phyloP scores from a whole-genome alignment of 2,797 vertebrate species.

The Brotula barbata region DNA sequence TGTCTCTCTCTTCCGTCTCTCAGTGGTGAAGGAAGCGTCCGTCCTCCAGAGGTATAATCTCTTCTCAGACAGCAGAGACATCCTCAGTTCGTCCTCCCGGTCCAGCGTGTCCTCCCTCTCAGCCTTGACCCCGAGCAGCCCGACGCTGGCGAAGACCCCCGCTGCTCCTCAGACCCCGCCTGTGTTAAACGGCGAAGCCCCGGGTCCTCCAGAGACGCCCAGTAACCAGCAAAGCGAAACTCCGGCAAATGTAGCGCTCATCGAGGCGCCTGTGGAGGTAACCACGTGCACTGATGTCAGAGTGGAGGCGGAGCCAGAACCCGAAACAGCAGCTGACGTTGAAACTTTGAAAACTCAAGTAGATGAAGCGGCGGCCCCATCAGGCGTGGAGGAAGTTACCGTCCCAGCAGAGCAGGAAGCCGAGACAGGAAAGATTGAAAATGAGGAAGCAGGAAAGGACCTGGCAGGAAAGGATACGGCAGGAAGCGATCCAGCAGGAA shows the following conservation, averaged over 20 bases:
- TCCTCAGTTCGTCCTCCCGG: conserved; percentile 83
- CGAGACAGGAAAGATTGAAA: too few species aligned
- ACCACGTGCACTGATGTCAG: too few species aligned
- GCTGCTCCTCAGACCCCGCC: conserved; percentile 40
- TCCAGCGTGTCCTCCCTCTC: conserved; percentile 78
- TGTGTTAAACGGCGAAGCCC: conserved; percentile 21
- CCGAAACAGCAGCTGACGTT: background rate
- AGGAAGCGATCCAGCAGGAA: too few species aligned
- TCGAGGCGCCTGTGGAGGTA: conserved; percentile 2
- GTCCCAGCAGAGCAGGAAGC: too few species aligned
- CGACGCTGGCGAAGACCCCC: conserved; percentile 29
- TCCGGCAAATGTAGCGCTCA: rapidly evolving
- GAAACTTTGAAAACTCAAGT: background rate
- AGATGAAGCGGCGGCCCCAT: background rate
- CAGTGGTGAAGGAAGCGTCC: conserved; percentile 91
- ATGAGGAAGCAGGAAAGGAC: too few species aligned
- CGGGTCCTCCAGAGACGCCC: background rate
- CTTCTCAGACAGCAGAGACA: conserved; percentile 82
- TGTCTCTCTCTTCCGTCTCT: background rate
- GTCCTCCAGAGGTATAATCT: conserved; percentile 88
- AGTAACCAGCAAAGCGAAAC: background rate
- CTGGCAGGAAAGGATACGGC: too few species aligned
- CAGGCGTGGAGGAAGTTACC: too few species aligned
- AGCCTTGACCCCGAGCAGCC: conserved; percentile 80
- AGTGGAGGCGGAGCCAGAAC: conserved; percentile 2